A percentile compares a stretch with the other conserved stretches of the same genome.
Evolutionary conservation across 2,888 invertebrate genomes (phyloP).

Genomic region (Hydropsyche betteni): DNA sequence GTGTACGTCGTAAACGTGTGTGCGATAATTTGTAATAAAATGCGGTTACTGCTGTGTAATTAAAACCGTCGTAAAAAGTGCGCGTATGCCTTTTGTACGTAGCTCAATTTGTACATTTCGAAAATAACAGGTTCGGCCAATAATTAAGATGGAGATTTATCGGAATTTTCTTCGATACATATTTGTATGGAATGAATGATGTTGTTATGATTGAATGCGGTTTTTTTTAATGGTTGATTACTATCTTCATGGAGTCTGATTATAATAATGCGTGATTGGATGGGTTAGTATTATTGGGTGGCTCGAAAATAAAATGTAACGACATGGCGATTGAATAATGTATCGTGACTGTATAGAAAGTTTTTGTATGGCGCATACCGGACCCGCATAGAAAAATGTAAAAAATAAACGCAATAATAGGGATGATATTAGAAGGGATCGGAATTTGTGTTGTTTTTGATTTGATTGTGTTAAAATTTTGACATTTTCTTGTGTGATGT

Average conservation of each 20-base stretch:
- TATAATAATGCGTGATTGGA: neutral
- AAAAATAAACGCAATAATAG: neutral
- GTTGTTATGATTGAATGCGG: no score
- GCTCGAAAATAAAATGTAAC: neutral
- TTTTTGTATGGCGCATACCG: neutral
- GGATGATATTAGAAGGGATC: no score
- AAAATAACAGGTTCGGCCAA: no score
- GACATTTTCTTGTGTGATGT: no score
- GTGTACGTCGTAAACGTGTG: no score
- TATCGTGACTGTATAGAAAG: constrained; percentile 2
- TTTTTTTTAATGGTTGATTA: no score
- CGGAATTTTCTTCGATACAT: no score
- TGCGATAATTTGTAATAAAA: neutral
- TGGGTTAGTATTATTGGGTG: neutral
- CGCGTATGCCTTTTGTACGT: neutral
- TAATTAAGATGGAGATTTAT: no score
- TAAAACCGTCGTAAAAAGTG: constrained; percentile 1
- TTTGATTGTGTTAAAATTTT: no score
- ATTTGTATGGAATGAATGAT: no score
- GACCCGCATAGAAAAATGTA: constrained; percentile 11
- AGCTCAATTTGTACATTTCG: neutral
- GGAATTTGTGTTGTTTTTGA: no score
- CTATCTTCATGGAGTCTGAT: no score
- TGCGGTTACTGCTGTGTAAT: constrained; percentile 11
- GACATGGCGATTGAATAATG: neutral